A percentile compares a stretch with the other conserved stretches of the same genome.
These are phyloP conservation scores for Terrapene triunguis DNA, from an alignment of 2,113 vertebrate genomes.

Conservation along the genomic window DNA sequence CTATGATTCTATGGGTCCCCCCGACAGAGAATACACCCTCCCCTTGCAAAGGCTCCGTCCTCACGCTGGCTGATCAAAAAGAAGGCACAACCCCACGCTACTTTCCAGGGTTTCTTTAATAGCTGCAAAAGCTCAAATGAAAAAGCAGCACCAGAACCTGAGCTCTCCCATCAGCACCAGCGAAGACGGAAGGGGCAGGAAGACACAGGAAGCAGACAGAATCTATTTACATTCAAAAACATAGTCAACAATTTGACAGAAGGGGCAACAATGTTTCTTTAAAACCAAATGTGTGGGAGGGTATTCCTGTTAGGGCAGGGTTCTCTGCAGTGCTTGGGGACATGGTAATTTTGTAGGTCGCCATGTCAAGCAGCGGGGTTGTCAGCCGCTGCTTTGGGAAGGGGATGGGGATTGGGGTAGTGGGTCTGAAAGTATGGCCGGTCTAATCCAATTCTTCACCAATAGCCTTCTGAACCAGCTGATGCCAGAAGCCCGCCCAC, in stretches of 20 bases:
- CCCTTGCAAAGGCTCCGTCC: fast-evolving
- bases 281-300: background rate
- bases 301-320: background rate
- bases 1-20: background rate
- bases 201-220: background rate
- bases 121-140: background rate
- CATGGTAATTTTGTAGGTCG: background rate
- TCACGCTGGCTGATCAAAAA: background rate
- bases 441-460: fast-evolving
- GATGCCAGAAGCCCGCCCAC: background rate
- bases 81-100: background rate
- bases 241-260: background rate
- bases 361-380: fast-evolving
- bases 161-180: background rate
- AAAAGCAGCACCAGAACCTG: background rate
- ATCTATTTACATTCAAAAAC: background rate
- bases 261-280: background rate
- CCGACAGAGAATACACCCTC: background rate
- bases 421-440: background rate
- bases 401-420: background rate
- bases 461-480: fast-evolving
- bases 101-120: background rate
- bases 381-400: fast-evolving
- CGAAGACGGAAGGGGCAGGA: background rate
- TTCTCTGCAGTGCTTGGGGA: background rate